Evolutionary conservation across 2,797 vertebrate genomes (phyloP).

Genomic region (Schizopygopsis pylzovi): DNA sequence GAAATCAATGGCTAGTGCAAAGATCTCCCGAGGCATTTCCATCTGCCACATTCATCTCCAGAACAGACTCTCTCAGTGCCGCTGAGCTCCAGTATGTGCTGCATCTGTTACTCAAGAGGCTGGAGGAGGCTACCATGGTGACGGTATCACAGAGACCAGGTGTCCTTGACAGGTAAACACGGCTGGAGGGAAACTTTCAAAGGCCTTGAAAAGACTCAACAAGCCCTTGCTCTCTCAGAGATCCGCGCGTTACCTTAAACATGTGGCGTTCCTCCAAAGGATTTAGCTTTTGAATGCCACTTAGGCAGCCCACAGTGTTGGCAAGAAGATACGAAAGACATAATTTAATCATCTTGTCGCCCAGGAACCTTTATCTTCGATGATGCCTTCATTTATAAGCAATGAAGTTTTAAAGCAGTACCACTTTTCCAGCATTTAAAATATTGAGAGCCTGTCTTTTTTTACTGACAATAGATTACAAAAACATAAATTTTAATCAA

Average conservation of each 20-base stretch:
- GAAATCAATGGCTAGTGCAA: background rate
- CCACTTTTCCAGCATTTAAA: constrained; percentile 11
- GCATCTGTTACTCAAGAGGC: constrained; percentile 42
- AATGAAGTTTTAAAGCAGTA: constrained; percentile 12
- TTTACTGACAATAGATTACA: background rate
- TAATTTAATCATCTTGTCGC: constrained; percentile 31
- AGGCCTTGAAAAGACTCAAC: constrained; percentile 52
- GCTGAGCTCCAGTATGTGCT: background rate
- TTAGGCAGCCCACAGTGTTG: constrained; percentile 51
- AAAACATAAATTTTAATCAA: constrained; percentile 8
- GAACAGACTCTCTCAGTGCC: background rate
- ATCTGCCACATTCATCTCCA: background rate
- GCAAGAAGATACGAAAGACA: constrained; percentile 40
- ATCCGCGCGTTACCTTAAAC: constrained; percentile 30
- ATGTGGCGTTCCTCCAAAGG: constrained; percentile 47
- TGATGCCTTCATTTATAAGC: constrained; percentile 24
- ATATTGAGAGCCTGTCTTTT: background rate
- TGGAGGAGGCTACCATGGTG: constrained; percentile 54
- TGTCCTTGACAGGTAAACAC: constrained; percentile 54
- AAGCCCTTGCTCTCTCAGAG: constrained; percentile 43
- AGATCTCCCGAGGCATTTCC: constrained; percentile 7
- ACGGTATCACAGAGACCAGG: constrained; percentile 45
- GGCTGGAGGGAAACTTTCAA: constrained; percentile 50
- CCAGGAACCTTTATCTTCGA: constrained; percentile 32
- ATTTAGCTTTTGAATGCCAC: constrained; percentile 56